Percentiles rank a stretch among this genome's conserved stretches.
phyloP scores from a whole-genome alignment of 2,113 vertebrate genomes.

The Sinocyclocheilus maitianheensis region DNA sequence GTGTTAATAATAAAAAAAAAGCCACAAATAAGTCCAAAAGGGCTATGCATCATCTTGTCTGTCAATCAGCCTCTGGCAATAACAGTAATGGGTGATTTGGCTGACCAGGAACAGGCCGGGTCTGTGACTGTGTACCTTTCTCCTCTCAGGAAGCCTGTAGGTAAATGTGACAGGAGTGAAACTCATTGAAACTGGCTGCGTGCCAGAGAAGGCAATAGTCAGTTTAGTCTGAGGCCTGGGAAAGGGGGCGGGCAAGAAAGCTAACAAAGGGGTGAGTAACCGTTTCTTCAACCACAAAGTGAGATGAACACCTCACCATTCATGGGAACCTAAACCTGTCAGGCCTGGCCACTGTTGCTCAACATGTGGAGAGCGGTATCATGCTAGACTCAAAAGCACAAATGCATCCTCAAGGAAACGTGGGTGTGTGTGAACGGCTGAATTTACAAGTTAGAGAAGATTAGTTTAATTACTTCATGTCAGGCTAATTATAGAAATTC shows the following conservation, averaged over 20 bases:
- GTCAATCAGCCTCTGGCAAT: slow-evolving; percentile 31
- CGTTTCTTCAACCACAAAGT: slow-evolving; percentile 60
- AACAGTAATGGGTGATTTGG: slow-evolving; percentile 61
- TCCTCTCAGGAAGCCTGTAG: slow-evolving; percentile 70
- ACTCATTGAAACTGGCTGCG: slow-evolving; percentile 76
- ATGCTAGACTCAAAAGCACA: background rate
- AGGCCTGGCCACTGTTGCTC: slow-evolving; percentile 65
- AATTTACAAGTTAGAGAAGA: background rate
- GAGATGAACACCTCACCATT: slow-evolving; percentile 61
- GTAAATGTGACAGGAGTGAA: slow-evolving; percentile 70
- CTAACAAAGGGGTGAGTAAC: slow-evolving; percentile 70
- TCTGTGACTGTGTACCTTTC: slow-evolving; percentile 69
- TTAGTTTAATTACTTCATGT: background rate
- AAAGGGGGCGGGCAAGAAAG: slow-evolving; percentile 58
- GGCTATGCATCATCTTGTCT: background rate
- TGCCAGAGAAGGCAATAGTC: slow-evolving; percentile 70
- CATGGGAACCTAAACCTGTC: slow-evolving; percentile 77
- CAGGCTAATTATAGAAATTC: slow-evolving; percentile 7
- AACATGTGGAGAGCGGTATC: slow-evolving; percentile 56
- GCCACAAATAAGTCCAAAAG: background rate
- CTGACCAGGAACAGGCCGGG: slow-evolving; percentile 57
- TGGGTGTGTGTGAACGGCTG: slow-evolving; percentile 4
- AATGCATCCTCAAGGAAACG: slow-evolving; percentile 1
- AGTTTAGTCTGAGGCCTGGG: slow-evolving; percentile 67
- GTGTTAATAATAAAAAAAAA: background rate